These are phyloP conservation scores for Silurus meridionalis DNA, from an alignment of 2,113 vertebrate genomes.

Conservation along the genomic window DNA sequence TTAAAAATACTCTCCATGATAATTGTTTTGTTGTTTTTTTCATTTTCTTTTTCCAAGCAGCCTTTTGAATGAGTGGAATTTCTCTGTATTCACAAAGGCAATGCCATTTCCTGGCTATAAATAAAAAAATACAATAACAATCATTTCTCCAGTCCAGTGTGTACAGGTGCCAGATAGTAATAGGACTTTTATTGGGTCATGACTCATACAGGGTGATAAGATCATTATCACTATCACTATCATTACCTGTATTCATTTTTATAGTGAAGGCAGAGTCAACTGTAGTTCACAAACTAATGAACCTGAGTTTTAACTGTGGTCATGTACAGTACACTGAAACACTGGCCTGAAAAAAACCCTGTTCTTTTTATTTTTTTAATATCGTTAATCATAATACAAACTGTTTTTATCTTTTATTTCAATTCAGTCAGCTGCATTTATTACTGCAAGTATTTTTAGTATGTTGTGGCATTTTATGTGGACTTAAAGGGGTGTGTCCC, in stretches of 20 bases:
- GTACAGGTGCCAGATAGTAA: slow-evolving; percentile 43
- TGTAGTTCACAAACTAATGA: slow-evolving; percentile 17
- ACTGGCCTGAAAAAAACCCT: neutral
- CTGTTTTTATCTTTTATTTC: neutral
- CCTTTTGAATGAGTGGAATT: neutral
- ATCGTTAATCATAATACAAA: neutral
- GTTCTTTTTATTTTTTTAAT: neutral
- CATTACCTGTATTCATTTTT: neutral
- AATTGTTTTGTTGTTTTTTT: slow-evolving; percentile 35
- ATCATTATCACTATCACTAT: slow-evolving; percentile 47
- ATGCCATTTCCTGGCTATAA: slow-evolving; percentile 6
- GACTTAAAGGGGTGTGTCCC: neutral
- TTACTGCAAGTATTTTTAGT: too few species aligned
- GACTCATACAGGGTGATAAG: slow-evolving; percentile 48
- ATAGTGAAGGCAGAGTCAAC: neutral
- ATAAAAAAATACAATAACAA: slow-evolving; percentile 27
- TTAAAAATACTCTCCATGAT: slow-evolving; percentile 42
- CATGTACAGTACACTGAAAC: too few species aligned
- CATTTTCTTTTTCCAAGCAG: slow-evolving; percentile 14
- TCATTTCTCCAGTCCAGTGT: slow-evolving; percentile 26
- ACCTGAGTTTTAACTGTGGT: neutral
- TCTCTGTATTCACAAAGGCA: slow-evolving; percentile 1
- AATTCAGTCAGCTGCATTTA: neutral
- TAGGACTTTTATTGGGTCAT: slow-evolving; percentile 52
- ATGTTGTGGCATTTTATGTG: neutral